Conservation (phyloP, 2,888 invertebrate species). For the Nomada ruficornis region DNA sequence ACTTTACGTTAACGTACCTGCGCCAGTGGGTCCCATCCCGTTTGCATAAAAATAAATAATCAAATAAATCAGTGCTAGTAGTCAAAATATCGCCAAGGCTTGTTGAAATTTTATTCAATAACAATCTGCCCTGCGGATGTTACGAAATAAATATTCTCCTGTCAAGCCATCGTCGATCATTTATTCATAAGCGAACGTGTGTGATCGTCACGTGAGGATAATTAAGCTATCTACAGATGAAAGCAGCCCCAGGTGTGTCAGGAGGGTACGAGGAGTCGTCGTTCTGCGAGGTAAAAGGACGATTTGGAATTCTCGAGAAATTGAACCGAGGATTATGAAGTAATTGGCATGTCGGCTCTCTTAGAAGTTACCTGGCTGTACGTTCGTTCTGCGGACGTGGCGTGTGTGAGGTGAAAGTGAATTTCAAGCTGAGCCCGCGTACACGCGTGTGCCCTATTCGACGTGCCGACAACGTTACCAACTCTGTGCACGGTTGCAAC, state of each 20-base stretch:
- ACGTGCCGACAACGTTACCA: constrained; percentile 51
- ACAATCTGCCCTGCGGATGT: too few species aligned
- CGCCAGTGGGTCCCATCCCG: too few species aligned
- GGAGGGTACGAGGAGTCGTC: constrained; percentile 24
- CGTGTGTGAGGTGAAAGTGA: constrained; percentile 76
- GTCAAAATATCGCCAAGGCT: too few species aligned
- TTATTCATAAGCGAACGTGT: neutral
- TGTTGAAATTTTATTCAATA: too few species aligned
- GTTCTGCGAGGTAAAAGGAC: constrained; percentile 21
- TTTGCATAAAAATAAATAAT: too few species aligned
- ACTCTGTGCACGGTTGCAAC: constrained; percentile 46
- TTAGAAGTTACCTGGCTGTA: constrained; percentile 55
- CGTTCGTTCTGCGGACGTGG: constrained; percentile 54
- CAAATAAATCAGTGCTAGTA: too few species aligned
- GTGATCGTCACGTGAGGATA: constrained; percentile 19
- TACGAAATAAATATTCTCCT: neutral
- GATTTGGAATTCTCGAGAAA: constrained; percentile 53
- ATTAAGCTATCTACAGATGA: neutral
- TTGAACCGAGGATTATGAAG: constrained; percentile 63
- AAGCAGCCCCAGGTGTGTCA: constrained; percentile 10
- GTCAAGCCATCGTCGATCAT: neutral
- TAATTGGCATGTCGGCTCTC: constrained; percentile 67
- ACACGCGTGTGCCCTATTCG: constrained; percentile 33
- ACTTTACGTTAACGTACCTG: too few species aligned
- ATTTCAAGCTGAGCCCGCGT: constrained; percentile 64